phyloP scores from a whole-genome alignment of 1,140 invertebrate genomes.

The Brachionus rubens region DNA sequence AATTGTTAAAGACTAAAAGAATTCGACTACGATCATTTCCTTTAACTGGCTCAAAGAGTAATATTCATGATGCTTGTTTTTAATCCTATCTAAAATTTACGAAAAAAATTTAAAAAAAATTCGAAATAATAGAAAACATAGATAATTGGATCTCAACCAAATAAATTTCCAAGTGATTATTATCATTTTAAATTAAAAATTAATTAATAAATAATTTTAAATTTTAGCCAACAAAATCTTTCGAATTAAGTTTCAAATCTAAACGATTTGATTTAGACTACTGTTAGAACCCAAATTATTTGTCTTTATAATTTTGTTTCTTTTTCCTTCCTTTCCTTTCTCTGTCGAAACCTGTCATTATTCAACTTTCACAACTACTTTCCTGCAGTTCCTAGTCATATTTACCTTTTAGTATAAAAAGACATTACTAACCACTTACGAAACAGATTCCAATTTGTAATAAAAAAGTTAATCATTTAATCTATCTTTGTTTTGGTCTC shows the following conservation, averaged over 20 bases:
- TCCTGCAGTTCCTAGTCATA: no score
- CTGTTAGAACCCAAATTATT: no score
- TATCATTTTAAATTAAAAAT: constrained; percentile 60
- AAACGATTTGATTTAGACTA: constrained; percentile 64
- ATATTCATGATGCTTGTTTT: background rate
- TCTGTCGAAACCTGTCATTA: no score
- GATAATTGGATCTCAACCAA: constrained; percentile 56
- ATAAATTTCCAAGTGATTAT: no score
- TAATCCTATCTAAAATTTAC: background rate
- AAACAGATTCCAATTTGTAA: no score
- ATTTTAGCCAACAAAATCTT: constrained; percentile 65
- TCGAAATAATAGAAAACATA: constrained; percentile 16
- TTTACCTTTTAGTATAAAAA: no score
- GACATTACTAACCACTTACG: no score
- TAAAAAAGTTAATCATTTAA: no score
- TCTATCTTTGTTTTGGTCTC: no score
- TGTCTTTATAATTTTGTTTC: no score
- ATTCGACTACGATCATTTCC: background rate
- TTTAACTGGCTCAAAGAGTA: background rate
- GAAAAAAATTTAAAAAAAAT: background rate
- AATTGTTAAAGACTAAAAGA: background rate
- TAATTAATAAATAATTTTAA: constrained; percentile 55
- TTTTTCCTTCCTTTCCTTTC: no score
- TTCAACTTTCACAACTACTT: no score
- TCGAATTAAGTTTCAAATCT: constrained; percentile 64